Conservation (phyloP, 2,113 vertebrate genomes). For the Anser cygnoides region DNA sequence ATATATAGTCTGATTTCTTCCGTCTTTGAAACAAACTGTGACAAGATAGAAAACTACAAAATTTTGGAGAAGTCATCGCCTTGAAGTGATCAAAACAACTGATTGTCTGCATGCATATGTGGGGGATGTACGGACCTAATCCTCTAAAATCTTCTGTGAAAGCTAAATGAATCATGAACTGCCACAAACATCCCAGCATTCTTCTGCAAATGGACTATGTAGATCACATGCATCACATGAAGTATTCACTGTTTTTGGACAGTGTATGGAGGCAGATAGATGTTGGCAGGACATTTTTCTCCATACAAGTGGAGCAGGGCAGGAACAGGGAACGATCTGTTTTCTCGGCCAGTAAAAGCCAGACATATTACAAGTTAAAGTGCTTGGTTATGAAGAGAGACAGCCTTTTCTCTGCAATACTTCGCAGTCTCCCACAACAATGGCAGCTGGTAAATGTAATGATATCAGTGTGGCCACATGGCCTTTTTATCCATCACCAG, state of each 20-base stretch:
- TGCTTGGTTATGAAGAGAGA: constrained; percentile 34
- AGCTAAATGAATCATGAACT: constrained; percentile 15
- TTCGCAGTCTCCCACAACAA: not conserved
- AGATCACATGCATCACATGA: not conserved
- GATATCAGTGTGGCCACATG: constrained; percentile 33
- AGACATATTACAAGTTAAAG: not conserved
- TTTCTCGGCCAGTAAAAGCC: not conserved
- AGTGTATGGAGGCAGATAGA: not conserved
- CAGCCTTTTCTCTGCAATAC: constrained; percentile 13
- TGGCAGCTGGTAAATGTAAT: constrained; percentile 48
- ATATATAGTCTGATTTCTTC: not conserved
- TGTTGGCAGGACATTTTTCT: constrained; percentile 9
- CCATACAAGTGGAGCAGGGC: not conserved
- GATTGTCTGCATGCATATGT: not conserved
- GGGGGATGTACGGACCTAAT: not conserved
- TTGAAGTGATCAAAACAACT: not conserved
- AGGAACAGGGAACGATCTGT: not conserved
- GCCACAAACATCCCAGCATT: not conserved
- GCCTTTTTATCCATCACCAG: constrained; percentile 32
- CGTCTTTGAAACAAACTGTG: not conserved
- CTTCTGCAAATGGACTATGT: not conserved
- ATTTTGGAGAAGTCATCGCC: not conserved
- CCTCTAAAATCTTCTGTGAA: not conserved
- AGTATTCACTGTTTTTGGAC: not conserved
- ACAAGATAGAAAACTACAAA: not conserved